These are phyloP conservation scores for Donacobius atricapilla DNA, from an alignment of 2,113 vertebrate species.

Conservation along the genomic window DNA sequence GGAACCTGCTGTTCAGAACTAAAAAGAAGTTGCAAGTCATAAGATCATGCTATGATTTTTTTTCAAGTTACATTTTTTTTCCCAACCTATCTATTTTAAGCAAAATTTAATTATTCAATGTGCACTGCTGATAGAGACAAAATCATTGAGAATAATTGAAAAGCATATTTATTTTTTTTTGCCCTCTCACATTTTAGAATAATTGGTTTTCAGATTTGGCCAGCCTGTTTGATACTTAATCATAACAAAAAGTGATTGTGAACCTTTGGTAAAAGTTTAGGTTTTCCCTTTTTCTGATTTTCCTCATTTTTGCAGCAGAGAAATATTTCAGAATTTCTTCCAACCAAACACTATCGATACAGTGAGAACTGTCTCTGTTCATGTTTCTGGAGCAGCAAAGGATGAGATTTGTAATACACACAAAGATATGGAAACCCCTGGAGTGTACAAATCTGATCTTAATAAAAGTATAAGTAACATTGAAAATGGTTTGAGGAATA, in stretches of 20 bases:
- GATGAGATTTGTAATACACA: neutral
- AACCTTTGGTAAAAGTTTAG: neutral
- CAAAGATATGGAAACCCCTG: neutral
- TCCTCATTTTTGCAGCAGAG: neutral
- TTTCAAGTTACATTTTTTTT: neutral
- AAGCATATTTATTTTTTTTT: neutral
- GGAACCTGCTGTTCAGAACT: neutral
- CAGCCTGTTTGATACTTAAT: neutral
- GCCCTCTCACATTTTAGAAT: neutral
- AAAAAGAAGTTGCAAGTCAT: neutral
- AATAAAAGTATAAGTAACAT: neutral
- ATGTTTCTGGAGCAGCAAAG: neutral
- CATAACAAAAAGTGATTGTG: neutral
- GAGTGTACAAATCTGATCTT: neutral
- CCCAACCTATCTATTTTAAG: neutral
- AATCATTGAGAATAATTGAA: neutral
- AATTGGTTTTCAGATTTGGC: neutral
- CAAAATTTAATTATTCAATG: neutral
- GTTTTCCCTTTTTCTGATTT: neutral
- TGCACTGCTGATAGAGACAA: neutral
- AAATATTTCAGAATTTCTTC: neutral
- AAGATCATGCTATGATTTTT: accelerated
- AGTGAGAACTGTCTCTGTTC: neutral
- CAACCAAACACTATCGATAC: neutral
- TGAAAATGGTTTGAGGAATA: neutral